phyloP scores from a whole-genome alignment of 2,888 invertebrate genomes.

The Tridacna crocea region DNA sequence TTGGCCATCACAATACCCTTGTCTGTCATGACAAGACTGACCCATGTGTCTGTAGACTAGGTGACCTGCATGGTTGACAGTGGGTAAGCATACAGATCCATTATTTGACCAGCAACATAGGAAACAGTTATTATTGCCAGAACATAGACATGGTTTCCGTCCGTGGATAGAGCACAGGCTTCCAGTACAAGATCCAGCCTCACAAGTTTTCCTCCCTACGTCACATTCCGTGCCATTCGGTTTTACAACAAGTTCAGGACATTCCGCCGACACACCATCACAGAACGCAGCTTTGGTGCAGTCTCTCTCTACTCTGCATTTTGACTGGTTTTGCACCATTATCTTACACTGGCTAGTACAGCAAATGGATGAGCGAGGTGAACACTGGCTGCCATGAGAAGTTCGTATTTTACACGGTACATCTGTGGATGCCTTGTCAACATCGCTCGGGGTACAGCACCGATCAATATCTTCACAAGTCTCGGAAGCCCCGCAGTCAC shows the following conservation, averaged over 20 bases:
- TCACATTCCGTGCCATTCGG: conserved; percentile 66
- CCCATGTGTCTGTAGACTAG: conserved; percentile 44
- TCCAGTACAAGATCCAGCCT: conserved; percentile 62
- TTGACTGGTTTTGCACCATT: conserved; percentile 16
- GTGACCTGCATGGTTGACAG: conserved; percentile 19
- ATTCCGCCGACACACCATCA: conserved; percentile 62
- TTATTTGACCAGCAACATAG: conserved; percentile 64
- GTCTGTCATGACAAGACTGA: conserved; percentile 58
- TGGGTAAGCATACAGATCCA: conserved; percentile 48
- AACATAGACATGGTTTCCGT: conserved; percentile 64
- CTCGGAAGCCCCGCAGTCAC: conserved; percentile 71
- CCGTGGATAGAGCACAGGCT: conserved; percentile 64
- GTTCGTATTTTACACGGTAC: conserved; percentile 68
- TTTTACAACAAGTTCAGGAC: conserved; percentile 56
- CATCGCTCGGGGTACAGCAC: conserved; percentile 72
- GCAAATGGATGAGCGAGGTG: conserved; percentile 64
- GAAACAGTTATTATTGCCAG: conserved; percentile 52
- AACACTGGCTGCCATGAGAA: conserved; percentile 68
- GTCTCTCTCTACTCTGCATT: conserved; percentile 64
- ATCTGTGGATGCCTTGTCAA: conserved; percentile 55
- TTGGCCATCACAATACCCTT: conserved; percentile 60
- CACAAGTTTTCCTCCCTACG: conserved; percentile 63
- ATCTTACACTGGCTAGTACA: conserved; percentile 66
- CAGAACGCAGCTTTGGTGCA: conserved; percentile 66
- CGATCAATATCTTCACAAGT: conserved; percentile 65